Conservation (phyloP, 1,140 invertebrate genomes). For the Holotrichia oblita region DNA sequence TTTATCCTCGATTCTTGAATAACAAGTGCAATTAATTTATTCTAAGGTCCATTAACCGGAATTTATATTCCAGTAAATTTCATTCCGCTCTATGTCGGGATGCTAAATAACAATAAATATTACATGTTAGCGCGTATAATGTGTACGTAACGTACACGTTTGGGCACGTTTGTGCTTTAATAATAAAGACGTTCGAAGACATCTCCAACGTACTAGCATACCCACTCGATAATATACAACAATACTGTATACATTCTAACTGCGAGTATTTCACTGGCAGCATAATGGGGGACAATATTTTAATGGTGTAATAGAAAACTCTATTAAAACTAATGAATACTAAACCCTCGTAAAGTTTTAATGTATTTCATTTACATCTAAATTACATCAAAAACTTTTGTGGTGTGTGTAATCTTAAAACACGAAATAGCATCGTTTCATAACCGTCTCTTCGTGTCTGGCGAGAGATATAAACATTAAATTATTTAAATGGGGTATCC, state of each 20-base stretch:
- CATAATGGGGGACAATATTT: slow-evolving; percentile 35
- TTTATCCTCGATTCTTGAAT: slow-evolving; percentile 16
- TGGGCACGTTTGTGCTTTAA: slow-evolving; percentile 20
- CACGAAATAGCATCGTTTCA: slow-evolving; percentile 14
- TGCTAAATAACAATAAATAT: slow-evolving; percentile 22
- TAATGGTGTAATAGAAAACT: slow-evolving; percentile 35
- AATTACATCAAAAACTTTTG: slow-evolving; percentile 25
- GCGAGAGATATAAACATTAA: slow-evolving; percentile 30
- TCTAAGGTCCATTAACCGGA: slow-evolving; percentile 10
- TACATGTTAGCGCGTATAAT: slow-evolving; percentile 27
- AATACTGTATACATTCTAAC: slow-evolving; percentile 5
- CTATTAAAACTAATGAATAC: slow-evolving; percentile 37
- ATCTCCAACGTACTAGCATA: neutral
- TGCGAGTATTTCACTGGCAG: slow-evolving; percentile 20
- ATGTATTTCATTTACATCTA: slow-evolving; percentile 36
- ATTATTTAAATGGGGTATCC: slow-evolving; percentile 28
- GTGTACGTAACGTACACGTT: neutral
- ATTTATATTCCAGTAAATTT: slow-evolving; percentile 27
- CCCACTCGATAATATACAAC: slow-evolving; percentile 25
- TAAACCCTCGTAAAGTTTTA: slow-evolving; percentile 26
- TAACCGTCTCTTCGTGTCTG: slow-evolving; percentile 16
- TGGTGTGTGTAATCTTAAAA: slow-evolving; percentile 23
- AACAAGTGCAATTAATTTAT: slow-evolving; percentile 32
- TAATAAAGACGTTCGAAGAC: slow-evolving; percentile 24
- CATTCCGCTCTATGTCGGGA: neutral